These are phyloP conservation scores for Athene noctua DNA, from an alignment of 2,113 vertebrate species.

Conservation along the genomic window DNA sequence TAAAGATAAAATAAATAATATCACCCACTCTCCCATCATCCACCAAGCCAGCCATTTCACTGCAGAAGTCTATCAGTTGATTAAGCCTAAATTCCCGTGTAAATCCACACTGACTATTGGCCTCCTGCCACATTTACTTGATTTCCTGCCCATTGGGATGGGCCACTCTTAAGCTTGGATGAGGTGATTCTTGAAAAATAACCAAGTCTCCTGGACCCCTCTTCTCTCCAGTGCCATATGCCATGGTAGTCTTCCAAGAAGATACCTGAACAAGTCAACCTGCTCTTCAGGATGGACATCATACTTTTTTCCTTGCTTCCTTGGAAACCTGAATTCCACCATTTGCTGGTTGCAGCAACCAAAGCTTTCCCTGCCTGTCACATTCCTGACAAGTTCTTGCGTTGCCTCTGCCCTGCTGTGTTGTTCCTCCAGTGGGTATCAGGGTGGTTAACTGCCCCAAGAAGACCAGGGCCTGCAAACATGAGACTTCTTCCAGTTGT, in stretches of 20 bases:
- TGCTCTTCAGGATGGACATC: background rate
- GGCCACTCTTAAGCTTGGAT: background rate
- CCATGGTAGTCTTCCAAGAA: background rate
- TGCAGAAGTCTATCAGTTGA: background rate
- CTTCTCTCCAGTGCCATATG: background rate
- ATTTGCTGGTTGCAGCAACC: background rate
- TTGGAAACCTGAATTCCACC: background rate
- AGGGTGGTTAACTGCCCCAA: background rate
- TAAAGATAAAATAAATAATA: background rate
- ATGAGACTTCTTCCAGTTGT: background rate
- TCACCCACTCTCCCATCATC: background rate
- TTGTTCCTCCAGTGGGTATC: background rate
- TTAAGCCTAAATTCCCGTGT: background rate
- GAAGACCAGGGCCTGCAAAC: background rate
- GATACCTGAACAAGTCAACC: background rate
- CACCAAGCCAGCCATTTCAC: background rate
- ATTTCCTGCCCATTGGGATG: background rate
- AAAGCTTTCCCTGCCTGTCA: background rate
- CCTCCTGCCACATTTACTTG: background rate
- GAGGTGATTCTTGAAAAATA: background rate
- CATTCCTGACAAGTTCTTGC: background rate
- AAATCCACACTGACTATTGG: background rate
- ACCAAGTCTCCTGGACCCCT: background rate
- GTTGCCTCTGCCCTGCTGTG: background rate
- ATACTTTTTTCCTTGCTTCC: background rate